A percentile compares a stretch with the other conserved stretches of the same genome.
These are phyloP conservation scores for Hystrix cristata DNA, from an alignment of 2,113 vertebrate genomes.

Conservation along the genomic window DNA sequence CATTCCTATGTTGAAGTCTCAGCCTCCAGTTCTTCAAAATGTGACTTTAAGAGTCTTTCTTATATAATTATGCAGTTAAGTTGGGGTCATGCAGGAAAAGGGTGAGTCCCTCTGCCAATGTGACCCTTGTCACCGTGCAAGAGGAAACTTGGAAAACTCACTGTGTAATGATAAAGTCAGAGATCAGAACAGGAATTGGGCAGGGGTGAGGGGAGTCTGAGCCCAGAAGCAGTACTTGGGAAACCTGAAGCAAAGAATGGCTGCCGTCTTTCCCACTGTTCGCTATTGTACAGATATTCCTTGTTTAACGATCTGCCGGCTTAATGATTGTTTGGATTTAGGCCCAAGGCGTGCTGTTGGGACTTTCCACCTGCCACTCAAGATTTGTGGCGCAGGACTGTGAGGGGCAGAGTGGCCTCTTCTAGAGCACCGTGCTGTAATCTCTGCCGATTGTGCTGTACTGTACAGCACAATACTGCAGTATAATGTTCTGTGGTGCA, in stretches of 20 bases:
- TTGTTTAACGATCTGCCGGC: not conserved
- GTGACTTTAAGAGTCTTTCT: not conserved
- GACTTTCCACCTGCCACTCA: not conserved
- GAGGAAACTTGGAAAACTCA: no score
- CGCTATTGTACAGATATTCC: not conserved
- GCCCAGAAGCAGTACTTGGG: not conserved
- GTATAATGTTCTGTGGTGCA: not conserved
- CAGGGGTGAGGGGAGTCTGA: not conserved
- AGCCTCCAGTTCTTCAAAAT: not conserved
- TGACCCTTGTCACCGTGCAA: not conserved
- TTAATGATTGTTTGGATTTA: not conserved
- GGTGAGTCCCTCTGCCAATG: not conserved
- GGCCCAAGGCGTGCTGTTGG: not conserved
- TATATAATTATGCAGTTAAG: not conserved
- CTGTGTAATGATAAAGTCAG: not conserved
- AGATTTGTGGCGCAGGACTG: not conserved
- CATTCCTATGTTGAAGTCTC: not conserved
- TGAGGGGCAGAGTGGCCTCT: not conserved
- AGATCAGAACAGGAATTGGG: not conserved
- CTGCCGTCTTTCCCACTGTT: not conserved
- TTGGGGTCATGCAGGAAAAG: not conserved
- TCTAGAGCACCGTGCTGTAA: not conserved
- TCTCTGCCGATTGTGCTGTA: not conserved
- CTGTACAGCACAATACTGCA: not conserved
- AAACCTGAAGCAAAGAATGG: not conserved